Evolutionary conservation across 2,113 vertebrate genomes (phyloP).

Genomic region (Mustela nigripes): DNA sequence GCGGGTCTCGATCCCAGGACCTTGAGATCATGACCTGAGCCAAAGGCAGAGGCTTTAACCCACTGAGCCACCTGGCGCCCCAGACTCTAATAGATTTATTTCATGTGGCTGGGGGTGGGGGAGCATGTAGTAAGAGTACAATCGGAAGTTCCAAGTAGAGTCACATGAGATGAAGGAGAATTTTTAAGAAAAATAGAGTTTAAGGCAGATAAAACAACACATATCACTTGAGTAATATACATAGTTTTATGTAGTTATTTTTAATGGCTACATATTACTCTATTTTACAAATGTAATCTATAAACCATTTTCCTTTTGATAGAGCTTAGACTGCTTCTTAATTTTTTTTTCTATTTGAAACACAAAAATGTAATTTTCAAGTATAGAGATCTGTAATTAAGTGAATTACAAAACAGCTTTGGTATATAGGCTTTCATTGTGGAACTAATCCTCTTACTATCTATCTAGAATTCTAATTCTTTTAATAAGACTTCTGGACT

Average conservation of each 20-base stretch:
- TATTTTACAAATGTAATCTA: background rate
- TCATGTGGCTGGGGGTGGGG: background rate
- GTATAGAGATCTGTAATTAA: background rate
- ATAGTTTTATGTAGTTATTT: background rate
- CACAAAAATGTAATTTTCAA: constrained; percentile 38
- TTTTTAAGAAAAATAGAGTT: background rate
- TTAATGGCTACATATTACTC: constrained; percentile 3
- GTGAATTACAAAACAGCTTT: background rate
- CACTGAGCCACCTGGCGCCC: no score
- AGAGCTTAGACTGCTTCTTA: background rate
- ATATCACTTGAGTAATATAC: background rate
- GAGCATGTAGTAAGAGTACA: background rate
- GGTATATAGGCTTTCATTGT: background rate
- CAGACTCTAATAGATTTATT: background rate
- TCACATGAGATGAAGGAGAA: background rate
- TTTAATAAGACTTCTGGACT: background rate
- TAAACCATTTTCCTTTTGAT: background rate
- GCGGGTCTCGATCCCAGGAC: no score
- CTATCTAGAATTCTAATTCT: background rate
- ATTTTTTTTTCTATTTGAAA: background rate
- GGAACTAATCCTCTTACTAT: background rate
- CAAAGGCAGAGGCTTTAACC: no score
- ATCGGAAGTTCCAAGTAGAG: background rate
- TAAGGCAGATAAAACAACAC: background rate
- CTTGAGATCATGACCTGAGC: no score